Conservation (phyloP, 2,113 vertebrate genomes). For the Hoplias malabaricus region DNA sequence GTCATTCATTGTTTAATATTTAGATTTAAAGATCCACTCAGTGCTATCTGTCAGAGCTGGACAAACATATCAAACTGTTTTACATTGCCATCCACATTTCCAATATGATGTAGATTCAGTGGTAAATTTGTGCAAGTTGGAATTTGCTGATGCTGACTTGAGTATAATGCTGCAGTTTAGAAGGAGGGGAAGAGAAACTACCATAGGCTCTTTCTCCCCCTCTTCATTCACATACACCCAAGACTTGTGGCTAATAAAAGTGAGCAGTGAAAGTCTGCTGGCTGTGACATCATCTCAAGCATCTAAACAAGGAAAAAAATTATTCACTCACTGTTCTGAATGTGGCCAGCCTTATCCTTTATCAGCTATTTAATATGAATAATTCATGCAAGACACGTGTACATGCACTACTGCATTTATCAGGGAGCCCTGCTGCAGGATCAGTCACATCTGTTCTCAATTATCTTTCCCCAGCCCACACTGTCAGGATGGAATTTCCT, state of each 20-base stretch:
- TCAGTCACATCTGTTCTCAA: constrained; percentile 76
- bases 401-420: constrained; percentile 35
- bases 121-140: constrained; percentile 29
- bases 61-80: constrained; percentile 8
- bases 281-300: constrained; percentile 28
- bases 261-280: not conserved
- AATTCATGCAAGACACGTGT: not conserved
- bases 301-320: constrained; percentile 1
- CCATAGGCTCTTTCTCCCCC: not conserved
- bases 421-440: constrained; percentile 34
- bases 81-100: not conserved
- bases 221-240: not conserved
- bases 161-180: constrained; percentile 15
- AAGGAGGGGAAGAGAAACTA: constrained; percentile 4
- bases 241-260: constrained; percentile 8
- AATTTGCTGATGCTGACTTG: constrained; percentile 38
- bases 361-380: constrained; percentile 31
- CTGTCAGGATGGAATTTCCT: constrained; percentile 80
- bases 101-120: constrained; percentile 9
- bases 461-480: constrained; percentile 73
- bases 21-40: constrained; percentile 33
- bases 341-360: constrained; percentile 35
- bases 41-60: not conserved
- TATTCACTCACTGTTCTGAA: constrained; percentile 6
- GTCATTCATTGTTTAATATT: constrained; percentile 28